Evolutionary conservation across 2,888 invertebrate species (phyloP).

Genomic region (Elysia crispata): DNA sequence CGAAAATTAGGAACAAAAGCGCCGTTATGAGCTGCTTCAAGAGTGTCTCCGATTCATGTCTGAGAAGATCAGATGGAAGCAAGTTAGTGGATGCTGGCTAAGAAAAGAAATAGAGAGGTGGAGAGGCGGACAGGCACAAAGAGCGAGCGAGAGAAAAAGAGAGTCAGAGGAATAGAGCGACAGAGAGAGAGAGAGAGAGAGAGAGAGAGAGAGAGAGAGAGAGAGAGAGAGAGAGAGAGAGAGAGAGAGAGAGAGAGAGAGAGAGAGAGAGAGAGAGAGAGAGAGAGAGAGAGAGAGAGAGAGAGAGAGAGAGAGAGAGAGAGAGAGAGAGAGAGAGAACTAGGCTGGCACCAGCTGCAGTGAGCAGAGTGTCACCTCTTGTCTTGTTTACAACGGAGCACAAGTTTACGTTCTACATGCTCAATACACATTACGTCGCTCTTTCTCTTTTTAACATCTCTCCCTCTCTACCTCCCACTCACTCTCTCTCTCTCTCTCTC

Average conservation of each 20-base stretch:
- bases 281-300: slow-evolving; percentile 24
- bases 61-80: not conserved
- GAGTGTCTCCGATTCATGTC: not conserved
- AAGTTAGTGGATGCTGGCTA: not conserved
- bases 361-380: too few species aligned
- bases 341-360: too few species aligned
- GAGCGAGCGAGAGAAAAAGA: not conserved
- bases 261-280: not conserved
- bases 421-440: too few species aligned
- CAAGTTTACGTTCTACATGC: too few species aligned
- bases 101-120: not conserved
- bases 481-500: not conserved
- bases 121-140: not conserved
- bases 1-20: too few species aligned
- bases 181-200: slow-evolving; percentile 13
- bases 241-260: too few species aligned
- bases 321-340: slow-evolving; percentile 7
- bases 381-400: too few species aligned
- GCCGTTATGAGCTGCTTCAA: not conserved
- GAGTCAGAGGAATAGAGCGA: slow-evolving; percentile 24
- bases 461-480: not conserved
- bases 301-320: slow-evolving; percentile 30
- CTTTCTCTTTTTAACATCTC: too few species aligned
- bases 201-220: slow-evolving; percentile 16
- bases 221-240: slow-evolving; percentile 14